Base-by-base conservation (phyloP, 2,797 vertebrate genomes). In the Leptoclinus maculatus region DNA sequence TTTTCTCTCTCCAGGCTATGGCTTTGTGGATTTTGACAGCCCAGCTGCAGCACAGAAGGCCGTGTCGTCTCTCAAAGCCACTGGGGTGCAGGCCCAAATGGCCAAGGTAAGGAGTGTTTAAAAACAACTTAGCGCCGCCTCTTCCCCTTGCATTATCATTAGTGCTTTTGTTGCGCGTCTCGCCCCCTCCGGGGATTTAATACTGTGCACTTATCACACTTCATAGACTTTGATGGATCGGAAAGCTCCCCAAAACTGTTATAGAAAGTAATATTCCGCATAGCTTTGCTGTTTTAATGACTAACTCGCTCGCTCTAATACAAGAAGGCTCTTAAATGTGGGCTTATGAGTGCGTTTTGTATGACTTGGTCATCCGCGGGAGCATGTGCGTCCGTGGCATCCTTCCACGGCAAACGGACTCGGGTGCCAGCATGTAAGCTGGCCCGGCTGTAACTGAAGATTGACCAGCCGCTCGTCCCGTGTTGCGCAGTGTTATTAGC, bases 1-100 rank as follows among this genome's bases (percentile, higher is more conserved):
- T 45, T 45, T 10, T 5, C 60, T 51, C 36, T 62, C 92, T 93
- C 54, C 92, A 99, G 98, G 98, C 85, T 99, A 99, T 39, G 98
- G 98, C 89, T 99, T 99, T 94, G 98, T 99, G 94, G 97, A 99
- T 95, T 99, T 99, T 86, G 98, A 99, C 95, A 98, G 97, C 91
- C 98, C 98, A 0, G 97, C 97, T 84, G 98, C 97, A 39, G 98
- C 98, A 67, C 98, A 99, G 95, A 99, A 99, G 94, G 98, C 98
- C 2, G 97, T 99, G 91, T 97, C 97, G 3, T 98, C 98, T 89
- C 96, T 99, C 89, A 99, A 99, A 94, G 97, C 97, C 91, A 98
- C 96, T 82, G 97, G 97, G 0, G 97, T 98, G 58, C 97, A 98
- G 93, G 97, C 97, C 0, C 97, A 98, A 94, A 98, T 98, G 97